Evolutionary conservation across 2,797 vertebrate species (phyloP).

Genomic region (Enteromius radiatus): DNA sequence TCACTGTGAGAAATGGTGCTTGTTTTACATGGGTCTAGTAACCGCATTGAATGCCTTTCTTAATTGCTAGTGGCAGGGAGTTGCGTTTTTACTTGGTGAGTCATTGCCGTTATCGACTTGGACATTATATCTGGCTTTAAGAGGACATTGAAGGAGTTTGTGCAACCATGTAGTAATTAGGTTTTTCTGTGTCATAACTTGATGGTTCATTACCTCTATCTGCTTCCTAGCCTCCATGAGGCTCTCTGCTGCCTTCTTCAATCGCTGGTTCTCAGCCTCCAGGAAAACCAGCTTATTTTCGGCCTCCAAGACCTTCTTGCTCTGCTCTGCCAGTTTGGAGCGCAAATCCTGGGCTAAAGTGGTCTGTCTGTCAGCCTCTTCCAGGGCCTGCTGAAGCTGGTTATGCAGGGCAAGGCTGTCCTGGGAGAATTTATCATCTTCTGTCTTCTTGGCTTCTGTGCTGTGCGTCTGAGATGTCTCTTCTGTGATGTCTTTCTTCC

Average conservation of each 20-base stretch:
- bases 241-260: constrained; percentile 75
- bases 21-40: background rate
- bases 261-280: constrained; percentile 73
- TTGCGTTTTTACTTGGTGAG: background rate
- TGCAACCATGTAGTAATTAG: constrained; percentile 4
- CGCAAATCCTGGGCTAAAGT: constrained; percentile 71
- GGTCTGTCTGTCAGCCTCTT: constrained; percentile 74
- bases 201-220: constrained; percentile 74
- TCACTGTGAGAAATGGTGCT: constrained; percentile 7
- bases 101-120: background rate
- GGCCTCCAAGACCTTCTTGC: constrained; percentile 74
- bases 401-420: constrained; percentile 56
- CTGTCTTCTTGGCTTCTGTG: constrained; percentile 46
- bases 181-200: constrained; percentile 7
- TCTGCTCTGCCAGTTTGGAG: constrained; percentile 76
- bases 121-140: constrained; percentile 2
- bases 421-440: constrained; percentile 55
- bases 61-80: constrained; percentile 24
- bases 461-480: constrained; percentile 12
- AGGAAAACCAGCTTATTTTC: constrained; percentile 77
- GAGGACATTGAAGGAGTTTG: constrained; percentile 12
- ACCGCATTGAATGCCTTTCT: constrained; percentile 4
- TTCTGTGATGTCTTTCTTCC: constrained; percentile 58
- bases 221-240: constrained; percentile 77
- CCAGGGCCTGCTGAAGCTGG: constrained; percentile 69